Base-by-base conservation (phyloP, 2,888 invertebrate species). In the Heliconius aoede region DNA sequence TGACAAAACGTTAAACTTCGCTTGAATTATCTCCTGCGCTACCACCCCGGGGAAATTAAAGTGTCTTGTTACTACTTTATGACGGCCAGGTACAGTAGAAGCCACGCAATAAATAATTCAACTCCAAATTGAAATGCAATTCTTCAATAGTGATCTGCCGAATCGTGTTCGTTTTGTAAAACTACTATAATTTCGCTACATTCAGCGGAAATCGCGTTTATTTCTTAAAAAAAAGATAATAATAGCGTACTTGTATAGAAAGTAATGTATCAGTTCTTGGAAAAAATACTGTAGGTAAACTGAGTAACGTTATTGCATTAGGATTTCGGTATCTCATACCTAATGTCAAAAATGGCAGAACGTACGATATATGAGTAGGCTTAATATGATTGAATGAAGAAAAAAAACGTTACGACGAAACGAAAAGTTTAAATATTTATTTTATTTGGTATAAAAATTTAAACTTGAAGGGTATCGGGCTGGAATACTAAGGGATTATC, bases 1-100 rank as follows among this genome's bases (percentile, higher is more conserved):
- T 92, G 94, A 93, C 94, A 93, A 92, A 94, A 94, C 90, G 92
- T 90, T 91, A 92, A 69, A 92, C 91, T 91, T 86, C 84, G 91
- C 90, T 93, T 94, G 93, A 94, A 92, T 93, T 94, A 94, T 94
- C 85, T 87, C 84, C 88, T 61, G 60, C 60, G 85, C 88, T 82
- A 82, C 79, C 84, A 86, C 92, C 90, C 92, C 78, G 79, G 92
- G 94, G 94, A 94, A 94, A 94, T 94, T 94, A 94, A 93, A 94
- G 91, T 92, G 91, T 91, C 94, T 93, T 92, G 90, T 88, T 90
- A 73, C 90, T 93, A 92, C 89, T 93, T 93, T 90, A 91, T 85
- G 86, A 84, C 86, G 88, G 86, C 86, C 91, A 93, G 93, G 92
- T 93, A 90, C 83, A 86, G 82, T 72, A 61, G 77, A 79, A 88